These are phyloP conservation scores for Nicator chloris DNA, from an alignment of 2,113 vertebrate species.

Conservation along the genomic window DNA sequence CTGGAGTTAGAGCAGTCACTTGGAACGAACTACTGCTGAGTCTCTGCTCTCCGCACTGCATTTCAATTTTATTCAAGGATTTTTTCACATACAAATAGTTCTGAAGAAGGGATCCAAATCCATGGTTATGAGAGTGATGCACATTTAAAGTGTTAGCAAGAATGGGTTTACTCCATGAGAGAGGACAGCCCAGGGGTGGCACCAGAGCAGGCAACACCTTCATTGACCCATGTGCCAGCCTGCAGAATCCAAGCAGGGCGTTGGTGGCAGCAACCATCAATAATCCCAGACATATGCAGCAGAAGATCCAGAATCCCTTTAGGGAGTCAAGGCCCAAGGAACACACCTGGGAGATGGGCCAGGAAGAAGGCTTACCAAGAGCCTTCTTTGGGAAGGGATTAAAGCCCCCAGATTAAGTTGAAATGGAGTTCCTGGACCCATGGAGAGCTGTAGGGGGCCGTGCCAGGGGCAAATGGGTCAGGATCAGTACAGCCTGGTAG, in stretches of 20 bases:
- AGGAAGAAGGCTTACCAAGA: background rate
- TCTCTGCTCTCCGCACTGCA: background rate
- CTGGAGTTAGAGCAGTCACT: background rate
- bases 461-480: background rate
- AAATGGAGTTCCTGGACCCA: background rate
- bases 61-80: background rate
- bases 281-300: background rate
- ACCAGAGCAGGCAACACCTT: background rate
- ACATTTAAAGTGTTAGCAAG: background rate
- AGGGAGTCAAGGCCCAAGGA: background rate
- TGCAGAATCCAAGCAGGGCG: background rate
- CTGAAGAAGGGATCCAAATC: background rate
- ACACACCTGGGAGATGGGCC: background rate
- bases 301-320: background rate
- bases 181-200: background rate
- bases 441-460: fast-evolving
- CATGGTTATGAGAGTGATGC: background rate
- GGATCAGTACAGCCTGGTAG: background rate
- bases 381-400: background rate
- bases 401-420: fast-evolving
- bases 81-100: background rate
- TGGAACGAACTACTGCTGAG: background rate
- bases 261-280: background rate
- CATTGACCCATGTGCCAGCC: fast-evolving
- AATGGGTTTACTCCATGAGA: fast-evolving